Evolutionary conservation across 2,797 vertebrate species (phyloP).

Genomic region (Antrozous pallidus): DNA sequence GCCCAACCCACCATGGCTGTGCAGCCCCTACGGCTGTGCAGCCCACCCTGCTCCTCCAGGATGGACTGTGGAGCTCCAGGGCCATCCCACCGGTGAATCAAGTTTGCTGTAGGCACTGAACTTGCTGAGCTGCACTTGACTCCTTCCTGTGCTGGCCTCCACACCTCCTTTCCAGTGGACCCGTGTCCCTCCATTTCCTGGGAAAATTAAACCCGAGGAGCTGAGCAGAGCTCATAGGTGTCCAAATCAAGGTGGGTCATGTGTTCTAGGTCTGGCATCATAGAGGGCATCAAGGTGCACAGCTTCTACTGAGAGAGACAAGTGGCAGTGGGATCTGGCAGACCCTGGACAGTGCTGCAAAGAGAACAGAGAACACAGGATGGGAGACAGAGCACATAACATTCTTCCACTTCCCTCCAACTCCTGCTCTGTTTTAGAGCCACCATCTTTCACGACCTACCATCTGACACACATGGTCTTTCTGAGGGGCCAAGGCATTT

Average conservation of each 20-base stretch:
- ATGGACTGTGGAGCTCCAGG: background rate
- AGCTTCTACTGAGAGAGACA: background rate
- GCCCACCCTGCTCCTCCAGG: background rate
- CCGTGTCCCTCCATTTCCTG: background rate
- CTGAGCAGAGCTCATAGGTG: background rate
- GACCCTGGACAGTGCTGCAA: background rate
- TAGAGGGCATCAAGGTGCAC: background rate
- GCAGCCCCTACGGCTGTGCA: too few species aligned
- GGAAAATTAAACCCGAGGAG: background rate
- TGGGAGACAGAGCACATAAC: background rate
- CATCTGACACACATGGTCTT: slow-evolving; percentile 56
- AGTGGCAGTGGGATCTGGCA: background rate
- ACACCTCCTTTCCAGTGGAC: background rate
- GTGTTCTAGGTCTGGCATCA: background rate
- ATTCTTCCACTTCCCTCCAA: background rate
- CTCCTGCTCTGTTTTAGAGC: background rate
- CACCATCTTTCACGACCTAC: slow-evolving; percentile 31
- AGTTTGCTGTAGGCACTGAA: background rate
- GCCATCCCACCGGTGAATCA: background rate
- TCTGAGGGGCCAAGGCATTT: slow-evolving; percentile 62
- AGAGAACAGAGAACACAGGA: background rate
- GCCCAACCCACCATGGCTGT: background rate
- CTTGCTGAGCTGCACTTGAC: background rate
- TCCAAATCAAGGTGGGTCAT: background rate
- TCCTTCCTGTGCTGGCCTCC: background rate